phyloP scores from a whole-genome alignment of 2,888 invertebrate species.

The Lasioglossum oenotherae region DNA sequence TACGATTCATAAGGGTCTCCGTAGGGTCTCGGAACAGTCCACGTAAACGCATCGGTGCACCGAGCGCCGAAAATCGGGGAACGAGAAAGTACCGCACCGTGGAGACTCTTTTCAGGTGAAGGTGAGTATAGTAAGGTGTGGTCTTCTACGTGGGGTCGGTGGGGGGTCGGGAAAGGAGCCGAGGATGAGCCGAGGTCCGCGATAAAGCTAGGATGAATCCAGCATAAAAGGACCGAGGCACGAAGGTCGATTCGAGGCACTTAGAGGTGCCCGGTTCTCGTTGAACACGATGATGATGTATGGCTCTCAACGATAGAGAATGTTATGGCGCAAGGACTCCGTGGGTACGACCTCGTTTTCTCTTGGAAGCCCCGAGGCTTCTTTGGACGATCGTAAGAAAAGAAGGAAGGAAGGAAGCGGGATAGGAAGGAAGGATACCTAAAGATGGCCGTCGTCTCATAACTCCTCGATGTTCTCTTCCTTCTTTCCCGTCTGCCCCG shows the following conservation, averaged over 20 bases:
- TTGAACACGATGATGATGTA: conserved; percentile 79
- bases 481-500: conserved; percentile 18
- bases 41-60: conserved; percentile 17
- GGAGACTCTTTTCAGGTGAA: conserved; percentile 27
- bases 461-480: conserved; percentile 67
- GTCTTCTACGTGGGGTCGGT: neutral
- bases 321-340: conserved; percentile 68
- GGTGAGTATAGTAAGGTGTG: neutral
- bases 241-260: conserved; percentile 76
- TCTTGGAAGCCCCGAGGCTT: conserved; percentile 62
- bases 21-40: neutral
- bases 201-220: conserved; percentile 66
- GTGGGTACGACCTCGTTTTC: conserved; percentile 68
- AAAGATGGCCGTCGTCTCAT: conserved; percentile 76
- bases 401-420: conserved; percentile 58
- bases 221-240: conserved; percentile 63
- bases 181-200: conserved; percentile 21
- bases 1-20: neutral
- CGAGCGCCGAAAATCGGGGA: conserved; percentile 33
- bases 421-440: conserved; percentile 66
- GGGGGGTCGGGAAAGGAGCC: too few relatives aligned
- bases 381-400: conserved; percentile 52
- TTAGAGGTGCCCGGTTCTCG: conserved; percentile 74
- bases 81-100: conserved; percentile 43
- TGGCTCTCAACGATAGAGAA: conserved; percentile 74